These are phyloP conservation scores for Alouatta palliata DNA, from an alignment of 2,113 vertebrate species.

Conservation along the genomic window DNA sequence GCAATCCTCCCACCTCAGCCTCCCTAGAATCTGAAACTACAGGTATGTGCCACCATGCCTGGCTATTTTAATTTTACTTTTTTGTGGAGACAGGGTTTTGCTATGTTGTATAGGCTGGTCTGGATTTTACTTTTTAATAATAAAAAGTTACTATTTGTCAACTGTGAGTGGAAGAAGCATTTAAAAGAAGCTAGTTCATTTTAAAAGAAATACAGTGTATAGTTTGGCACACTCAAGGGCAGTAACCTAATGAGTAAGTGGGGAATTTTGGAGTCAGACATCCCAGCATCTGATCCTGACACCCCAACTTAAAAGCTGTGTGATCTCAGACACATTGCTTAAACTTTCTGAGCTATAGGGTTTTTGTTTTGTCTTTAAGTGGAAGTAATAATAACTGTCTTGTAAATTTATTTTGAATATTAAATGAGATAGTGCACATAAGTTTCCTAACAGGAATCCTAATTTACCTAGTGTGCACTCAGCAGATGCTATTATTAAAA, in stretches of 20 bases:
- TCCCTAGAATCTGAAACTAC: not conserved
- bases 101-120: not conserved
- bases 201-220: not conserved
- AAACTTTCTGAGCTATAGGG: not conserved
- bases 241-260: not conserved
- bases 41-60: not conserved
- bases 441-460: not conserved
- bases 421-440: conserved; percentile 2
- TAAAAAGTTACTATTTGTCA: not conserved
- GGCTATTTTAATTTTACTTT: not conserved
- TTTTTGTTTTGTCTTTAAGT: not conserved
- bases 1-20: not conserved
- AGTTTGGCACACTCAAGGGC: not conserved
- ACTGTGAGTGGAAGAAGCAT: not conserved
- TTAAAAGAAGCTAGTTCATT: not conserved
- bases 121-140: not conserved
- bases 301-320: not conserved
- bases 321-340: not conserved
- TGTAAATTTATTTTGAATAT: conserved; percentile 14
- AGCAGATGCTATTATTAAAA: conserved; percentile 8
- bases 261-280: not conserved
- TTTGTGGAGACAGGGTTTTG: not conserved
- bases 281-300: not conserved
- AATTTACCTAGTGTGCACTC: not conserved
- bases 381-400: not conserved